Conservation (phyloP, 30 jellyfish, hydroid and myxozoan species). For the Hydra vulgaris region DNA sequence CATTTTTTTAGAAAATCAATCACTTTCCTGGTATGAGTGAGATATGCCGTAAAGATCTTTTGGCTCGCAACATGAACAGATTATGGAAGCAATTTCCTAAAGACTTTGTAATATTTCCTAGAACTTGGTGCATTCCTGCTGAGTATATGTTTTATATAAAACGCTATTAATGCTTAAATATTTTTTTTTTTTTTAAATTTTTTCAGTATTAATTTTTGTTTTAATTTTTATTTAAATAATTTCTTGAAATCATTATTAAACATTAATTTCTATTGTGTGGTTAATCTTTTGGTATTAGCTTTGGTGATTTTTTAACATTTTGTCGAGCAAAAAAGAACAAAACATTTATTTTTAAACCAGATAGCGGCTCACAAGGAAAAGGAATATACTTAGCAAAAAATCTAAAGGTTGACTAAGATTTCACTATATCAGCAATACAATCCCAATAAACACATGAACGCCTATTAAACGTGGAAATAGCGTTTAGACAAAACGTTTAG, state of each 20-base stretch:
- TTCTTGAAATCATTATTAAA: too few species aligned
- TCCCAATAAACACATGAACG: too few species aligned
- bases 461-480: too few species aligned
- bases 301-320: constrained; percentile 71
- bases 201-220: too few species aligned
- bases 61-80: constrained; percentile 91
- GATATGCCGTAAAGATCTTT: constrained; percentile 78
- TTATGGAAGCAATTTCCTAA: constrained; percentile 93
- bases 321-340: constrained; percentile 73
- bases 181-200: too few species aligned
- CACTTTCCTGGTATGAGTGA: constrained; percentile 99
- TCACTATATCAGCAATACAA: background rate
- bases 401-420: constrained; percentile 55
- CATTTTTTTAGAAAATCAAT: constrained; percentile 56
- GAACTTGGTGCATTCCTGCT: constrained; percentile 98
- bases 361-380: constrained; percentile 91
- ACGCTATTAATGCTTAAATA: too few species aligned
- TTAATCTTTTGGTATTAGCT: constrained; percentile 39
- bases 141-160: constrained; percentile 41
- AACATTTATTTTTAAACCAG: constrained; percentile 80
- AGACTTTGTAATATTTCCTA: constrained; percentile 83
- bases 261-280: too few species aligned
- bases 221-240: too few species aligned
- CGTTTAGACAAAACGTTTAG: too few species aligned
- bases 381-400: constrained; percentile 77